These are phyloP conservation scores for Poeciliopsis turneri DNA, from an alignment of 2,797 vertebrate species.

Conservation along the genomic window DNA sequence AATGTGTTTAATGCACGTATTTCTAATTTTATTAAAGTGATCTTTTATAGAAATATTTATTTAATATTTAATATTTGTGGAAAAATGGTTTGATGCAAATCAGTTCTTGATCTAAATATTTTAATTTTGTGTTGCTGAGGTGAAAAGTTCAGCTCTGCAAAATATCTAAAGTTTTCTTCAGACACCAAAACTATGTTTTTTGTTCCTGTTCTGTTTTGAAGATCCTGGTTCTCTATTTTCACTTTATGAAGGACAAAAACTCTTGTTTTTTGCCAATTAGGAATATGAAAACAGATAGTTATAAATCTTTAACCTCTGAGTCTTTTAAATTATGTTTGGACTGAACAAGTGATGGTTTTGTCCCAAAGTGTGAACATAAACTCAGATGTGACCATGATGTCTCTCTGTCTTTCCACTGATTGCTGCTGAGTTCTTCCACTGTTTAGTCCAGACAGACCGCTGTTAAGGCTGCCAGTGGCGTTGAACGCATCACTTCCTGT, in stretches of 20 bases:
- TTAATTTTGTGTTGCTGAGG: background rate
- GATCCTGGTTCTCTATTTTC: background rate
- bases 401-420: background rate
- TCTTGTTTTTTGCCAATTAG: too few species aligned
- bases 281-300: too few species aligned
- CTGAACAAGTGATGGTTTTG: too few species aligned
- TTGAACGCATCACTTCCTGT: constrained; percentile 52
- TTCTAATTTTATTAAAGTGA: background rate
- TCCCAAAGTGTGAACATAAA: background rate
- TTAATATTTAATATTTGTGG: background rate
- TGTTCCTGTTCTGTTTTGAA: background rate
- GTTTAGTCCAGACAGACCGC: constrained; percentile 44
- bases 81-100: constrained; percentile 6
- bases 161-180: background rate
- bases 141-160: background rate
- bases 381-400: background rate
- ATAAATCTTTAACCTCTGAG: too few species aligned
- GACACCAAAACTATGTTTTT: background rate
- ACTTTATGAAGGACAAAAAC: too few species aligned
- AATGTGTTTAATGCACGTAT: background rate
- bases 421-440: constrained; percentile 48
- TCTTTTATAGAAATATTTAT: too few species aligned
- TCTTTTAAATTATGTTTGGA: too few species aligned
- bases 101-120: background rate
- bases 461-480: constrained; percentile 30